Evolutionary conservation across 2,797 vertebrate genomes (phyloP), one percentile per base, ranked within the genome.

Genomic region (Anolis apletophallus): DNA sequence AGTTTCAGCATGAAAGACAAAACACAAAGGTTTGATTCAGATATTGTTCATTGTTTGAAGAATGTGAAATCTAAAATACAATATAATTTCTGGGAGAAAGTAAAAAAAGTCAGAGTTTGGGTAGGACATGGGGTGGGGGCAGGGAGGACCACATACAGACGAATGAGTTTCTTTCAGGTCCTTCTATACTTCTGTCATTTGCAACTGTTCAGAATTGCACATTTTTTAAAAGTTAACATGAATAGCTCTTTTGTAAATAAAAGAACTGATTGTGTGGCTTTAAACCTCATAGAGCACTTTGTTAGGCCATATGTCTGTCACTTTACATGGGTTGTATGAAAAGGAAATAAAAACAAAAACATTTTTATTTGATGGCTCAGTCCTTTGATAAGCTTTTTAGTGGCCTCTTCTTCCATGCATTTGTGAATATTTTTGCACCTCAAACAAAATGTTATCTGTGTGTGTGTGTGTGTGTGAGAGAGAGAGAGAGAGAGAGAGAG

Each of bases 361-460:
- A 2, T 64, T 88, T 92, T 84, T 88, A 80, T 73, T 84, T 85
- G 84, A 0, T 83, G 59, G 0, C 5, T 91, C 73, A 79, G n/a
- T 50, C 84, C 19, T 83, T 88, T 77, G n/a, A 76, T 77, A 89
- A 90, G 16, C 17, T 89, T 89, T 81, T 16, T 26, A 77, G 46
- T 87, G 26, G 7, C 0, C 11, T 87, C 68, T 90, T 88, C 46
- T 78, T 90, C 34, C 64, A 73, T 32, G 17, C 80, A 87, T 89
- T 91, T 90, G 72, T 76, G 85, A 91, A 88, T 75, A 2, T 81
- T 84, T 89, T 89, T 87, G 59, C 84, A 82, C 29, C 13, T 91
- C 46, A 83, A 52, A 83, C 26, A 88, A 23, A 23, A 2, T 78
- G 52, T 4, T 83, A 71, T 0, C 2, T 13, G 6, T 14, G 16